Evolutionary conservation across 1,140 invertebrate species (phyloP).

Genomic region (Cyphomyrmex costatus): DNA sequence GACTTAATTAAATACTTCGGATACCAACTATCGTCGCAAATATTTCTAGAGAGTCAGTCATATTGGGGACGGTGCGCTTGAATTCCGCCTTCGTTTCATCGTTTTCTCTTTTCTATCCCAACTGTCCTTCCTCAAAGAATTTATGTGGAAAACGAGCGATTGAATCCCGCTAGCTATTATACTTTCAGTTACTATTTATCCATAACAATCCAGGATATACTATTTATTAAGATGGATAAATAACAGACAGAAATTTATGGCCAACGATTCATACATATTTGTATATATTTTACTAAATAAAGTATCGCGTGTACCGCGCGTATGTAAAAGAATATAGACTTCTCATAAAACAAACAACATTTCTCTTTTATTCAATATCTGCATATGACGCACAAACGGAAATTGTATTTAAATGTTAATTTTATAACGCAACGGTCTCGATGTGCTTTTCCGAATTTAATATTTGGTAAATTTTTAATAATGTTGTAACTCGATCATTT

Average conservation of each 20-base stretch:
- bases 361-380: not conserved
- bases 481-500: not conserved
- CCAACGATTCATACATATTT: not conserved
- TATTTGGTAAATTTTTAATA: not conserved
- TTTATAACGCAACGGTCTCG: not conserved
- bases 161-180: not conserved
- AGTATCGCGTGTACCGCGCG: not conserved
- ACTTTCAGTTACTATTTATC: not conserved
- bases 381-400: not conserved
- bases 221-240: not conserved
- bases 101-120: not conserved
- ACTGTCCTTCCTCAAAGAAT: not conserved
- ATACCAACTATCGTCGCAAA: slow-evolving; percentile 31
- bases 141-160: not conserved
- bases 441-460: not conserved
- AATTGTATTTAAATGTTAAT: slow-evolving; percentile 15
- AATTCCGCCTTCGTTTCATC: not conserved
- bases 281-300: slow-evolving; percentile 18
- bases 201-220: not conserved
- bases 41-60: slow-evolving; percentile 21
- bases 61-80: not conserved
- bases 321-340: not conserved
- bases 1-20: slow-evolving; percentile 48
- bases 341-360: not conserved
- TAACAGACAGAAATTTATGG: not conserved